A percentile compares a stretch with the other conserved stretches of the same genome.
These are phyloP conservation scores for Toxotes jaculatrix DNA, from an alignment of 2,113 vertebrate species.

Conservation along the genomic window DNA sequence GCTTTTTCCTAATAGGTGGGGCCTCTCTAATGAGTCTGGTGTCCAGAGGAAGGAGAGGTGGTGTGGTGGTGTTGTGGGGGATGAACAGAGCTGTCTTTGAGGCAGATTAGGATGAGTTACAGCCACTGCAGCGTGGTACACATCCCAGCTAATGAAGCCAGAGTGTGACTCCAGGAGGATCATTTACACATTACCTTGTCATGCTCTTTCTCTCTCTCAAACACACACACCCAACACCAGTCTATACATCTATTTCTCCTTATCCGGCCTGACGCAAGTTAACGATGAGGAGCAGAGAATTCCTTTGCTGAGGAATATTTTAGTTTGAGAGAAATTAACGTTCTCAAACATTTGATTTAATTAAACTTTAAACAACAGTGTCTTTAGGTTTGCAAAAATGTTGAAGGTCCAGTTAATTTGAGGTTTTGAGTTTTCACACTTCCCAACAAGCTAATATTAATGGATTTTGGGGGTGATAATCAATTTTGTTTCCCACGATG, in stretches of 20 bases:
- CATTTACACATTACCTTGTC: slow-evolving; percentile 50
- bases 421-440: too few species aligned
- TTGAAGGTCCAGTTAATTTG: neutral
- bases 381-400: neutral
- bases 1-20: slow-evolving; percentile 21
- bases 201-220: slow-evolving; percentile 19
- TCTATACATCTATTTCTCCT: neutral
- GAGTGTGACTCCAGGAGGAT: slow-evolving; percentile 55
- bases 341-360: neutral
- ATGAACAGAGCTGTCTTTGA: slow-evolving; percentile 51
- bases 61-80: slow-evolving; percentile 11
- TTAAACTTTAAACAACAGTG: neutral
- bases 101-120: slow-evolving; percentile 66
- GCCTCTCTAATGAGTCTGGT: slow-evolving; percentile 11
- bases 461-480: neutral
- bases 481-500: too few species aligned
- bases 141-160: slow-evolving; percentile 71
- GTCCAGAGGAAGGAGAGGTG: too few species aligned
- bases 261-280: neutral
- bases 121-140: slow-evolving; percentile 45
- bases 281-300: neutral
- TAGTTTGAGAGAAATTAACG: neutral
- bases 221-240: neutral
- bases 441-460: neutral
- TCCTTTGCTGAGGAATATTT: neutral